phyloP scores from a whole-genome alignment of 1,140 invertebrate species.

The Drosophila bocki region DNA sequence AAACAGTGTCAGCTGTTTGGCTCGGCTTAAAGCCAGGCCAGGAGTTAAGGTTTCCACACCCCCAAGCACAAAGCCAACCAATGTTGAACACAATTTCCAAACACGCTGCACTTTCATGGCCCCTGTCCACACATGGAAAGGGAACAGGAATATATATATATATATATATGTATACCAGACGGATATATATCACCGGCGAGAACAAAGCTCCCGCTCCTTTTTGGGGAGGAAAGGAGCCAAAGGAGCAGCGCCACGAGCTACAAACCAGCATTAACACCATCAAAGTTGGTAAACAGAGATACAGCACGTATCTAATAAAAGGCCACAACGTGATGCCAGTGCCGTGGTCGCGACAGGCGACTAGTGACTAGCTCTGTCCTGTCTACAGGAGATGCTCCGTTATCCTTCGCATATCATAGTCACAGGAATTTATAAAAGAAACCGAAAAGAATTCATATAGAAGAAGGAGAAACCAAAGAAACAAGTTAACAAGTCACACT shows the following conservation, averaged over 20 bases:
- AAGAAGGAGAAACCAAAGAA: too few species aligned
- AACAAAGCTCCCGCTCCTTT: constrained; percentile 31
- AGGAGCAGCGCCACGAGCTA: constrained; percentile 40
- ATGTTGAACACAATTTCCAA: constrained; percentile 32
- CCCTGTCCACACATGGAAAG: constrained; percentile 15
- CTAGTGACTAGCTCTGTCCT: constrained; percentile 12
- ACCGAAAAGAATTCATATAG: too few species aligned
- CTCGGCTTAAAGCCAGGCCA: constrained; percentile 9
- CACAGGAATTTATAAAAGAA: too few species aligned
- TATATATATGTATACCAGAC: constrained; percentile 13
- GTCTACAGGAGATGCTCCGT: constrained; percentile 29
- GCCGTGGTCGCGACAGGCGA: constrained; percentile 51
- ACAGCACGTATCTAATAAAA: constrained; percentile 84
- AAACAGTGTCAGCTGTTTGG: constrained; percentile 33
- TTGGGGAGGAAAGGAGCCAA: constrained; percentile 7
- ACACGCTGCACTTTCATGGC: constrained; percentile 54
- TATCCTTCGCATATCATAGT: not conserved
- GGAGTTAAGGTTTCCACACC: constrained; percentile 16
- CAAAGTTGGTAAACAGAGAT: constrained; percentile 82
- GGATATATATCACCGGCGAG: constrained; percentile 61
- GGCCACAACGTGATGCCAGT: constrained; percentile 77
- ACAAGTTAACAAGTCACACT: too few species aligned
- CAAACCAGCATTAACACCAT: constrained; percentile 81
- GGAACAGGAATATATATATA: constrained; percentile 11
- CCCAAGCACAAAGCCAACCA: not conserved